Percentiles rank a stretch among this genome's conserved stretches.
Conservation (phyloP, 2,888 invertebrate species). For the Galerucella nymphaeae region DNA sequence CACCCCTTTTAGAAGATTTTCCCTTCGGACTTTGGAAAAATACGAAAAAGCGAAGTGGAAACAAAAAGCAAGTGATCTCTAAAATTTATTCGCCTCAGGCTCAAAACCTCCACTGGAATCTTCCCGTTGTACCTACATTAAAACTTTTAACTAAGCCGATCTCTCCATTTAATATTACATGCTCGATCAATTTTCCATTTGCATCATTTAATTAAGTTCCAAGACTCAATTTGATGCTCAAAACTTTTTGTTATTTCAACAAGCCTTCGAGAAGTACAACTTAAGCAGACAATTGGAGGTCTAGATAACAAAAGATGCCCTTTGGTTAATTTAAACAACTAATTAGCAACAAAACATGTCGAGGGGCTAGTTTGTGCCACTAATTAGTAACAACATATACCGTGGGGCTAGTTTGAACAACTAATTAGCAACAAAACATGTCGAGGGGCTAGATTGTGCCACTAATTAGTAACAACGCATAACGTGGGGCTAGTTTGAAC, state of each 20-base stretch:
- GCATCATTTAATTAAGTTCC: conserved; percentile 43
- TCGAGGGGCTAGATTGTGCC: too few species aligned
- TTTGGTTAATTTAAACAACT: too few species aligned
- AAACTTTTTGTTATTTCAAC: conserved; percentile 22
- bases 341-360: too few species aligned
- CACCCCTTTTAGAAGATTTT: background rate
- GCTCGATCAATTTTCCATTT: conserved; percentile 48
- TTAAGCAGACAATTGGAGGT: background rate
- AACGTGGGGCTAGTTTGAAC: too few species aligned
- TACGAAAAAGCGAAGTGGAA: background rate
- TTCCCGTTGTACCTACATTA: conserved; percentile 31
- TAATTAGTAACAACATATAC: too few species aligned
- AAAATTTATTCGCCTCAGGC: conserved; percentile 27
- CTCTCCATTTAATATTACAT: conserved; percentile 37
- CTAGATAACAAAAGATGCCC: too few species aligned
- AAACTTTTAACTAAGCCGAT: conserved; percentile 40
- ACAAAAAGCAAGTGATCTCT: conserved; percentile 20
- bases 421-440: too few species aligned
- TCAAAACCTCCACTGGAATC: conserved; percentile 19
- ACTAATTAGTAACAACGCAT: too few species aligned
- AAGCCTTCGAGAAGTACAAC: background rate
- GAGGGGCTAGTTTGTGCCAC: too few species aligned
- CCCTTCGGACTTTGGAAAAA: background rate
- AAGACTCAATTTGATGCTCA: conserved; percentile 35
- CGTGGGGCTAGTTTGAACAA: too few species aligned